Percentiles rank a stretch among this genome's conserved stretches.
phyloP scores from a whole-genome alignment of 2,797 vertebrate genomes.

The Streptopelia turtur region DNA sequence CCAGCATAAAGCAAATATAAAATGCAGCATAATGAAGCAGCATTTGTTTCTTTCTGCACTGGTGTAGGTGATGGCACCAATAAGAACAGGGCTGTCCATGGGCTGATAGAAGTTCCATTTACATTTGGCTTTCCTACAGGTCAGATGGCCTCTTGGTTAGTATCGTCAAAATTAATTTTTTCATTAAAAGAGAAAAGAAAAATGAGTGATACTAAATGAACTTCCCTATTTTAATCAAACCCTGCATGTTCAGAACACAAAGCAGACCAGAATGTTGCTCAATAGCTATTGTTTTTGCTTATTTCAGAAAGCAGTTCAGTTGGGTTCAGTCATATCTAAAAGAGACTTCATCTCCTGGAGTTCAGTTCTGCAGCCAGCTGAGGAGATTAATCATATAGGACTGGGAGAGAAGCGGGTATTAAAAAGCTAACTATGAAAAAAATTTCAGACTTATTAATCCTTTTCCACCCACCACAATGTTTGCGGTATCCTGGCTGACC shows the following conservation, averaged over 20 bases:
- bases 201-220: constrained; percentile 21
- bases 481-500: not conserved
- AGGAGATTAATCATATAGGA: not conserved
- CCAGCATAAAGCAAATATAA: not conserved
- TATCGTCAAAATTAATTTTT: constrained; percentile 9
- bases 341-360: not conserved
- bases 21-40: not conserved
- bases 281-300: constrained; percentile 57
- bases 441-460: not conserved
- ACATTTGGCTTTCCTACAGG: not conserved
- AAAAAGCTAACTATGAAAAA: not conserved
- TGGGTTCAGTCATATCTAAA: constrained; percentile 49
- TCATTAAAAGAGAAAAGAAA: not conserved
- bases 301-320: constrained; percentile 37
- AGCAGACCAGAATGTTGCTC: constrained; percentile 39
- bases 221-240: constrained; percentile 50
- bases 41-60: not conserved
- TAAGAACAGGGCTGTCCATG: not conserved
- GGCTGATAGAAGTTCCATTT: not conserved
- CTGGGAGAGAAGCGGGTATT: not conserved
- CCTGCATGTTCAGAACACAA: constrained; percentile 50
- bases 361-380: not conserved
- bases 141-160: not conserved
- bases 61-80: not conserved
- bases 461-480: not conserved